Evolutionary conservation across 2,797 vertebrate genomes (phyloP).

Genomic region (Artibeus jamaicensis): DNA sequence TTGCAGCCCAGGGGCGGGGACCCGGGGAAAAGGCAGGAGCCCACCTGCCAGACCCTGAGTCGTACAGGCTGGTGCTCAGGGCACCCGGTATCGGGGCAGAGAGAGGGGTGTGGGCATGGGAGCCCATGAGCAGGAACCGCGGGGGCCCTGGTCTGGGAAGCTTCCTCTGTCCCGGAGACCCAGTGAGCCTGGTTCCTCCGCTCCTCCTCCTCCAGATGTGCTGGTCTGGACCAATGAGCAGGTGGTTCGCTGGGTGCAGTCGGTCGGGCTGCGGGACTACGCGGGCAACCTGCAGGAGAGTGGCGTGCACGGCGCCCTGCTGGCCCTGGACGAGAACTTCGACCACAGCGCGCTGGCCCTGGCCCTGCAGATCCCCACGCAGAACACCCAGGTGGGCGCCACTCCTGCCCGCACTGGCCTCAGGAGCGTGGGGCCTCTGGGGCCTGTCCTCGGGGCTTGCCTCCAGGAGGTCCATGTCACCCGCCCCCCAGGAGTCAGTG

Average conservation of each 20-base stretch:
- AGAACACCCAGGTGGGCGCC: constrained; percentile 93
- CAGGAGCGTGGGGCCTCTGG: not conserved
- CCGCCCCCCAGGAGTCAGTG: not conserved
- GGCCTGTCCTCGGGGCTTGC: not conserved
- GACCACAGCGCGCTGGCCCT: constrained; percentile 95
- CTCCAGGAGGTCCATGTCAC: not conserved
- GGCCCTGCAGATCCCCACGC: constrained; percentile 96
- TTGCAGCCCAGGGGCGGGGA: not conserved
- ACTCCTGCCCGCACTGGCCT: not conserved
- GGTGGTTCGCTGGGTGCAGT: constrained; percentile 91
- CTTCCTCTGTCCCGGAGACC: not conserved
- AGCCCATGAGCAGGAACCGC: not conserved
- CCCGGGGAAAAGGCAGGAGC: not conserved
- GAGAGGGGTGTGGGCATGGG: not conserved
- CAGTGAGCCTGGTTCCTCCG: not conserved
- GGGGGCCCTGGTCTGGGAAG: not conserved
- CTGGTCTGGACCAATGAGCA: constrained; percentile 89
- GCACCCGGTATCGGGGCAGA: not conserved
- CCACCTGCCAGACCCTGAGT: not conserved
- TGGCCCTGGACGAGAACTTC: constrained; percentile 94
- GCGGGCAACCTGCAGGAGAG: constrained; percentile 92
- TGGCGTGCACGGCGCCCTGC: constrained; percentile 92
- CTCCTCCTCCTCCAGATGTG: constrained; percentile 78
- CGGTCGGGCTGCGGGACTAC: constrained; percentile 94
- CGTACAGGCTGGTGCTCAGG: not conserved